Conservation (phyloP, 2,113 vertebrate species). For the Turnix velox region DNA sequence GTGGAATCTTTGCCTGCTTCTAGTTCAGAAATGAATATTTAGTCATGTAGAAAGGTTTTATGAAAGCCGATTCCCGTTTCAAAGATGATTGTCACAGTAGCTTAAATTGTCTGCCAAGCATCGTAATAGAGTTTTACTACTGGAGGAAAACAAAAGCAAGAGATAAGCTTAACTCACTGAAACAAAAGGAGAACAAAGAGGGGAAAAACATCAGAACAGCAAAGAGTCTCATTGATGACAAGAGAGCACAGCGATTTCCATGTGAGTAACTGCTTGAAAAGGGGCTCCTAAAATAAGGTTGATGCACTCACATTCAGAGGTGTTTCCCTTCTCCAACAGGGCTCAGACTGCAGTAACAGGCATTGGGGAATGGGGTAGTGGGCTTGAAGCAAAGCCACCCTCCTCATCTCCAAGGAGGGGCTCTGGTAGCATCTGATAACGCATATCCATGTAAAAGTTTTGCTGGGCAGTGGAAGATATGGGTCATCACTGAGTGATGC, state of each 20-base stretch:
- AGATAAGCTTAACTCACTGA: conserved; percentile 64
- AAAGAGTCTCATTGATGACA: background rate
- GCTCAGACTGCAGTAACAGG: background rate
- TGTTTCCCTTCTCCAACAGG: background rate
- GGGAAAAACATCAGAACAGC: background rate
- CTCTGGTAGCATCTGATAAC: background rate
- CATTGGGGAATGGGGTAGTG: background rate
- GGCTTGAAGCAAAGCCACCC: background rate
- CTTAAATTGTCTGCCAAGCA: conserved; percentile 67
- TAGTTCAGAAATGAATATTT: conserved; percentile 34
- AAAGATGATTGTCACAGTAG: conserved; percentile 63
- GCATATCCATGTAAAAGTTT: background rate
- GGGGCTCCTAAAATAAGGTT: conserved; percentile 29
- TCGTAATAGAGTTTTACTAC: conserved; percentile 66
- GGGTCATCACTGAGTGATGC: background rate
- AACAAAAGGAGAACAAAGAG: conserved; percentile 42
- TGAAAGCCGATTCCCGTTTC: conserved; percentile 61
- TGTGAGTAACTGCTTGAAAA: conserved; percentile 27
- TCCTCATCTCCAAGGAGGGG: background rate
- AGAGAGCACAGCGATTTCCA: conserved; percentile 17
- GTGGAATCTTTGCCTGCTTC: background rate
- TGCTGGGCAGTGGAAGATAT: background rate
- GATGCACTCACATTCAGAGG: background rate
- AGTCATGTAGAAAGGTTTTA: conserved; percentile 48
- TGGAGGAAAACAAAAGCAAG: conserved; percentile 67